Base-by-base conservation (phyloP, 2,888 invertebrate genomes). In the Caenorhabditis wallacei region DNA sequence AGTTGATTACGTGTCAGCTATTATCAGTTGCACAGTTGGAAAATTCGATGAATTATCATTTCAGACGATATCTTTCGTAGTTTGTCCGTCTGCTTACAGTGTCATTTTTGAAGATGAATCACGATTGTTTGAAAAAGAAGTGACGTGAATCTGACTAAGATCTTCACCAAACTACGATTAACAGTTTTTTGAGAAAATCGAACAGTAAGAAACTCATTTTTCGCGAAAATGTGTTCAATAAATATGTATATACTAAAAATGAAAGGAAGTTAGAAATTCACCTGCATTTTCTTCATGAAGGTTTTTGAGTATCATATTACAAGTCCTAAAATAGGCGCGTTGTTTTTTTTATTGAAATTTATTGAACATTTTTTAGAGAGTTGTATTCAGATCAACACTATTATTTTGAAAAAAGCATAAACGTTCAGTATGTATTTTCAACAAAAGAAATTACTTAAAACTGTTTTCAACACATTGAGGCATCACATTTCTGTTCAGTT, bases 31-130 rank as follows among this genome's bases (percentile, higher is more conserved):
- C 16, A 43, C 35, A 71, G 26, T 46, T 48, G 46, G 26, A 40
- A 57, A n/a, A 40, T 22, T 66, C 37, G n/a, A 59, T 43, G 66
- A 66, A 66, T 66, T 64, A 66, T 53, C 66, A 66, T 53, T 56
- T 66, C 51, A 66, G 11, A 40, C 56, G 51, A 48, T 75, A 66
- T 75, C 75, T 40, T 66, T 75, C 59, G 75, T 75, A 75, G 57
- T 66, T 66, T 66, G 61, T 61, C 40, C 18, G 20, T 37, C 37
- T 57, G 10, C 22, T 13, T 37, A 26, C 48, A 37, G 30, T 43
- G 20, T 59, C 18, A 48, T 13, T 7, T n/a, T 18, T 16, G 8
- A 18, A 16, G 7, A 43, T 75, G 75, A 75, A 59, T 75, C 75
- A 75, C 57, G 18, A 8, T 18, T 75, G 24, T 66, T 66, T 64